A percentile compares a stretch with the other conserved stretches of the same genome.
phyloP scores from a whole-genome alignment of 2,797 vertebrate species.

The Pampus argenteus region DNA sequence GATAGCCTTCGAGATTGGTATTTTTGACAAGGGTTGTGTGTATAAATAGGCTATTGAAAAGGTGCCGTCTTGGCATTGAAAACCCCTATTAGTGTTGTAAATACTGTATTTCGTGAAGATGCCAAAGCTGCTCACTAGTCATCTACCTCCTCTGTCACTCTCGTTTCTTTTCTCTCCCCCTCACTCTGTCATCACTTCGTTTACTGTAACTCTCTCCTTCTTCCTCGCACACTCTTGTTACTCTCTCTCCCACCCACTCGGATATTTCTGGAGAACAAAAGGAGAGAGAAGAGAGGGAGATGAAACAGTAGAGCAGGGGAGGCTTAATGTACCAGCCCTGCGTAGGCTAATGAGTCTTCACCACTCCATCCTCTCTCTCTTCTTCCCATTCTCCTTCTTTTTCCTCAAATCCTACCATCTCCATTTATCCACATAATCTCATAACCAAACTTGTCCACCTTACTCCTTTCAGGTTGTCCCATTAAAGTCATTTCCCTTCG shows the following conservation, averaged over 20 bases:
- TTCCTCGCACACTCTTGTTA: constrained; percentile 37
- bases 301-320: constrained; percentile 56
- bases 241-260: constrained; percentile 73
- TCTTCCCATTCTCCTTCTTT: constrained; percentile 34
- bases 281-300: constrained; percentile 59
- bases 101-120: constrained; percentile 26
- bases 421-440: constrained; percentile 67
- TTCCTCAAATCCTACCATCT: constrained; percentile 29
- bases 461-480: constrained; percentile 39
- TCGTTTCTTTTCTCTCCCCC: constrained; percentile 52
- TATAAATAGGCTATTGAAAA: not conserved
- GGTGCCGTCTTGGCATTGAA: not conserved
- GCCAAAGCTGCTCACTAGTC: constrained; percentile 34
- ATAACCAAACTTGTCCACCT: constrained; percentile 65
- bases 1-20: not conserved
- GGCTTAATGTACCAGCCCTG: constrained; percentile 70
- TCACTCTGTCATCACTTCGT: constrained; percentile 62
- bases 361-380: constrained; percentile 50
- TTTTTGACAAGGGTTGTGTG: too few species aligned
- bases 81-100: constrained; percentile 4
- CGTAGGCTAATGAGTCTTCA: constrained; percentile 78
- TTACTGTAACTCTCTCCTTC: constrained; percentile 49
- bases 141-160: constrained; percentile 57
- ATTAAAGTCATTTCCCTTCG: constrained; percentile 43
- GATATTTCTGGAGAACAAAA: constrained; percentile 83